phyloP scores from a whole-genome alignment of 2,888 invertebrate species.

The Acanthosepion esculentum region DNA sequence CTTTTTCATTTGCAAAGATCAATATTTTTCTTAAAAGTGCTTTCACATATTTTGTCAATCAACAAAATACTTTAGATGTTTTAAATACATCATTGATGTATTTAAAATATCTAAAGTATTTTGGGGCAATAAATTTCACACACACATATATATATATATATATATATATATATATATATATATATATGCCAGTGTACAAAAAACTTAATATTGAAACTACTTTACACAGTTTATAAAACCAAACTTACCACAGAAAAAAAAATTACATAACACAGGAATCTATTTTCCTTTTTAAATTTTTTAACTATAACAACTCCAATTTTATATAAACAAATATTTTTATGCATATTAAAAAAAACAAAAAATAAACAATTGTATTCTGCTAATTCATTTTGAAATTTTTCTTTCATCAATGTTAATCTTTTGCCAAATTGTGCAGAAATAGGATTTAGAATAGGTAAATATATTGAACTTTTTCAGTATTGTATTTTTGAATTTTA shows the following conservation, averaged over 20 bases:
- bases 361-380: not conserved
- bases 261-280: not conserved
- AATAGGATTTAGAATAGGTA: too few species aligned
- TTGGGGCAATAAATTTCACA: too few species aligned
- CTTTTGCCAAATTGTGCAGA: too few species aligned
- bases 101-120: not conserved
- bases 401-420: too few species aligned
- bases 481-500: too few species aligned
- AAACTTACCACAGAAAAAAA: not conserved
- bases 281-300: not conserved
- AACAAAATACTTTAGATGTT: not conserved
- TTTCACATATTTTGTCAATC: not conserved
- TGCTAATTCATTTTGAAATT: not conserved
- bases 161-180: too few species aligned
- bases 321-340: not conserved
- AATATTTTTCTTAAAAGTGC: not conserved
- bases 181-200: too few species aligned
- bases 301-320: not conserved
- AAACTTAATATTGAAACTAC: not conserved
- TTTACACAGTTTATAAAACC: slow-evolving; percentile 12
- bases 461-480: too few species aligned
- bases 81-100: not conserved
- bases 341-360: not conserved
- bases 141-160: too few species aligned
- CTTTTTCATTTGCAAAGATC: not conserved